Evolutionary conservation across 2,888 invertebrate species (phyloP).

Genomic region (Ischnura elegans): DNA sequence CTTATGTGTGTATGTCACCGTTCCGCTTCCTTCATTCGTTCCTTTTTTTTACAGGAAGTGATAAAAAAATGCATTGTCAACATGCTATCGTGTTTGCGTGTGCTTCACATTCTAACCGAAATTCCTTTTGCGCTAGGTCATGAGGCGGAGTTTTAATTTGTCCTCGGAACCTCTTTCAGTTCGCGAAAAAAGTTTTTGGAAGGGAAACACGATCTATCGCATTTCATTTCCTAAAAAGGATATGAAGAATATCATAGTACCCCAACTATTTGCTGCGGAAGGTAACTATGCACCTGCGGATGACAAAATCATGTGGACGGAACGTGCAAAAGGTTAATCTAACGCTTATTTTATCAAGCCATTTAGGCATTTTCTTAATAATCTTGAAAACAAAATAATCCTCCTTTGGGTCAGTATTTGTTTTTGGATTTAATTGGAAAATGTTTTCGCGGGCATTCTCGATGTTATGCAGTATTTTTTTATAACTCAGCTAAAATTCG

Average conservation of each 20-base stretch:
- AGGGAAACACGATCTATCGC: not conserved
- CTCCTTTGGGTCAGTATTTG: too few species aligned
- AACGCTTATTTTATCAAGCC: too few species aligned
- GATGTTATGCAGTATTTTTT: too few species aligned
- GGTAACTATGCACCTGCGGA: not conserved
- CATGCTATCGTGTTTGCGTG: slow-evolving; percentile 4
- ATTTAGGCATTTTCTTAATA: too few species aligned
- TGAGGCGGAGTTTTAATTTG: not conserved
- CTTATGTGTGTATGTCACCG: not conserved
- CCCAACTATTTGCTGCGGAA: not conserved
- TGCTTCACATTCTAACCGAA: not conserved
- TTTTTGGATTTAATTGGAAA: too few species aligned
- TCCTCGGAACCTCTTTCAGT: not conserved
- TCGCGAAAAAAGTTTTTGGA: not conserved
- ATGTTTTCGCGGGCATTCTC: too few species aligned
- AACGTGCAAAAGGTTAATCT: too few species aligned
- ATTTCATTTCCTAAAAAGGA: too few species aligned
- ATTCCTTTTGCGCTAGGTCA: slow-evolving; percentile 10
- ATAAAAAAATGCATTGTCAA: not conserved
- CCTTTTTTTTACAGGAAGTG: not conserved
- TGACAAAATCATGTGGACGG: too few species aligned
- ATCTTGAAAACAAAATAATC: too few species aligned
- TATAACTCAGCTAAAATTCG: too few species aligned
- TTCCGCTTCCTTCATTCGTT: not conserved
- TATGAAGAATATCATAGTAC: not conserved